Conservation (phyloP, 1,140 invertebrate species). For the Heliconius melpomene region DNA sequence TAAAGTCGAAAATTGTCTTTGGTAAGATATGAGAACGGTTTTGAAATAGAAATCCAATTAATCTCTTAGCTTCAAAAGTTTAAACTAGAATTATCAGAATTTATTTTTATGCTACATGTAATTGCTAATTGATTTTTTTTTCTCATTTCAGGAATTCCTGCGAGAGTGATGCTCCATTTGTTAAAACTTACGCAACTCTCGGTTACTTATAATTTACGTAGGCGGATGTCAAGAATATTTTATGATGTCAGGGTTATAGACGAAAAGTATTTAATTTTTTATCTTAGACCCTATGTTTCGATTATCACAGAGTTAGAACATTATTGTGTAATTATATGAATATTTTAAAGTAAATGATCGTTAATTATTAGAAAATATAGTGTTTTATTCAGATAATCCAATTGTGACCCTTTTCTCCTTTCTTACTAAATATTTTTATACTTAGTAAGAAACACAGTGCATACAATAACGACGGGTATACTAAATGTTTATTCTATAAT, state of each 20-base stretch:
- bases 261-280: slow-evolving; percentile 71
- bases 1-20: too few relatives aligned
- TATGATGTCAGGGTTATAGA: slow-evolving; percentile 64
- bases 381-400: slow-evolving; percentile 53
- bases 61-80: too few relatives aligned
- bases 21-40: too few relatives aligned
- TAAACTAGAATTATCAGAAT: too few relatives aligned
- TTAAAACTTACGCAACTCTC: slow-evolving; percentile 94
- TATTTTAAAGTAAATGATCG: slow-evolving; percentile 79
- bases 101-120: neutral
- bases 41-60: too few relatives aligned
- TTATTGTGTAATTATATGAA: slow-evolving; percentile 77
- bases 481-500: too few relatives aligned
- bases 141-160: slow-evolving; percentile 88
- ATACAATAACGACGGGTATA: too few relatives aligned
- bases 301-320: slow-evolving; percentile 65
- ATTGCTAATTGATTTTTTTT: slow-evolving; percentile 55
- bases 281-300: slow-evolving; percentile 67
- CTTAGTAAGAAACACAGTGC: too few relatives aligned
- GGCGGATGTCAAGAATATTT: slow-evolving; percentile 71
- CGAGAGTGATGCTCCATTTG: slow-evolving; percentile 91
- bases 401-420: neutral
- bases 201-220: slow-evolving; percentile 90
- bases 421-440: neutral
- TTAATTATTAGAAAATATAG: slow-evolving; percentile 75